phyloP scores from a whole-genome alignment of 2,113 vertebrate species.

The Ceyx melanurus region DNA sequence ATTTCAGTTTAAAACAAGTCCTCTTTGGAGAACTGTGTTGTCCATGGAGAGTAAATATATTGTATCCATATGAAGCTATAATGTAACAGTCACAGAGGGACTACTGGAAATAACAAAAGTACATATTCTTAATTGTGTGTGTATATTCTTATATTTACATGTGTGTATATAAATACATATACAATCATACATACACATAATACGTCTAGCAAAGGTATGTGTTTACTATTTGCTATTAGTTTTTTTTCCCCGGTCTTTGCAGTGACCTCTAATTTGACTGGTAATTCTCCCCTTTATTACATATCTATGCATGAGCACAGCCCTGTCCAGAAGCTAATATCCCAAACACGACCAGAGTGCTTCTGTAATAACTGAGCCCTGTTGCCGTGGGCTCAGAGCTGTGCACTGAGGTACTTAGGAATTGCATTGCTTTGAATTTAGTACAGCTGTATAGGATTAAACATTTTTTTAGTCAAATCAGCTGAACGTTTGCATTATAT shows the following conservation, averaged over 20 bases:
- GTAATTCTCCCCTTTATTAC: neutral
- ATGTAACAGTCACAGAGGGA: neutral
- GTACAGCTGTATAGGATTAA: slow-evolving; percentile 11
- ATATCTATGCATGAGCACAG: neutral
- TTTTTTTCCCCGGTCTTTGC: neutral
- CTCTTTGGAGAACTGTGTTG: neutral
- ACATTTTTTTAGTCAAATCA: neutral
- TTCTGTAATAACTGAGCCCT: neutral
- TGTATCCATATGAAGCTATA: rapidly evolving
- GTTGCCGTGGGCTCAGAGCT: rapidly evolving
- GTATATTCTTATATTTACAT: rapidly evolving
- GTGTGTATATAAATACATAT: neutral
- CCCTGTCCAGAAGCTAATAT: neutral
- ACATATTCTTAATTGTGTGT: neutral
- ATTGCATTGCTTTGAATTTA: neutral
- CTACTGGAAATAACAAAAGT: neutral
- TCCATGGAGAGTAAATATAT: neutral
- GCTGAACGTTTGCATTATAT: neutral
- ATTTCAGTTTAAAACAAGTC: neutral
- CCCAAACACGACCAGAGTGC: neutral
- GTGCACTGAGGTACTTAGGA: neutral
- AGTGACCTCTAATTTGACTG: neutral
- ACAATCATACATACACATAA: rapidly evolving
- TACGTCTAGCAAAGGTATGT: neutral
- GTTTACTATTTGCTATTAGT: neutral